Percentiles rank a stretch among this genome's conserved stretches.
phyloP scores from a whole-genome alignment of 2,888 invertebrate species.

The Tanytarsus gracilentus region DNA sequence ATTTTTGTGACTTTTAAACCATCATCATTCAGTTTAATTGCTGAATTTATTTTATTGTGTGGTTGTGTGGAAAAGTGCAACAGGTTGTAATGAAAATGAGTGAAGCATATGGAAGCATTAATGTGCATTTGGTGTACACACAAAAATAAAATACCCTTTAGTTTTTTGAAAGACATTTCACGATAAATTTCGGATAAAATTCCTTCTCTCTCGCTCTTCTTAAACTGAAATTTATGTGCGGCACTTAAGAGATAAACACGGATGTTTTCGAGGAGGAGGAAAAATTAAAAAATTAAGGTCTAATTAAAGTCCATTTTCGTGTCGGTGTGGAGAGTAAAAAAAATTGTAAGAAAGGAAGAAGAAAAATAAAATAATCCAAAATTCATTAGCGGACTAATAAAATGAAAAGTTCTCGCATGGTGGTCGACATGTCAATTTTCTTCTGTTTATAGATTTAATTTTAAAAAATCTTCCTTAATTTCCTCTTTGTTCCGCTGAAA shows the following conservation, averaged over 20 bases:
- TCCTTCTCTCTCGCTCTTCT: background rate
- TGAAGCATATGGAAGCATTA: too few relatives aligned
- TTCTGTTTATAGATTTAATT: too few relatives aligned
- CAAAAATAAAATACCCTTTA: too few relatives aligned
- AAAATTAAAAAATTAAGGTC: background rate
- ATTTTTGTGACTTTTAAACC: constrained; percentile 9
- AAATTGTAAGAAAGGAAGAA: background rate
- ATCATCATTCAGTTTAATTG: constrained; percentile 20
- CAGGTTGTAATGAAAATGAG: background rate
- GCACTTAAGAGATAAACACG: background rate
- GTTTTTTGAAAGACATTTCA: background rate
- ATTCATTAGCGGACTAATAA: too few relatives aligned
- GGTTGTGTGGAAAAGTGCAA: background rate
- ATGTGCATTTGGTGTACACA: too few relatives aligned
- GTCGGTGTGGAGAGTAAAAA: background rate
- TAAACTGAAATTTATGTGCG: background rate
- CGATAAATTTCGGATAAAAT: background rate
- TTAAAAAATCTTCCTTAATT: too few relatives aligned
- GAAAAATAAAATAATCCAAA: too few relatives aligned
- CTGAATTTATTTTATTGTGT: constrained; percentile 7
- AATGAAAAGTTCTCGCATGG: too few relatives aligned
- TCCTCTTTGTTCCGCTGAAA: too few relatives aligned
- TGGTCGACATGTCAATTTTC: too few relatives aligned
- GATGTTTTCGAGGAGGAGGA: background rate
- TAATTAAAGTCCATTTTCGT: background rate